Evolutionary conservation across 2,113 vertebrate genomes (phyloP), one percentile per base, ranked within the genome.

Genomic region (Ptyas mucosa): DNA sequence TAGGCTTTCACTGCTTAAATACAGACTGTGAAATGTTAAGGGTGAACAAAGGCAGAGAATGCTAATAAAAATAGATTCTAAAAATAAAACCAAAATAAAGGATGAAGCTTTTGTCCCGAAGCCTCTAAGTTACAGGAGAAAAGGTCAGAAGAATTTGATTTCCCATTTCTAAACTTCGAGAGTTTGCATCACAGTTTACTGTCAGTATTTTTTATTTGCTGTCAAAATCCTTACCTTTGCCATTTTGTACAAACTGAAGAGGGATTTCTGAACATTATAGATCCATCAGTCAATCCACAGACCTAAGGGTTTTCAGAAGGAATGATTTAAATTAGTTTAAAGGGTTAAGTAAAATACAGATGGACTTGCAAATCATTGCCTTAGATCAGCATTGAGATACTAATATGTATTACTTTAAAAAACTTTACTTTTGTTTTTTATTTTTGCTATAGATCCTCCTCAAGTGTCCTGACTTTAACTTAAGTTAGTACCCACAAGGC

Each of bases 121-220:
- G 12, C 89, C 1, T 26, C 94, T 91, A 26, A 8, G 18, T 91
- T 93, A 92, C 43, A 58, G 29, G 85, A 51, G 53, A 21, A 87
- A 89, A 89, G 85, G 69, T 85, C 57, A 93, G 93, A 75, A 81
- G 8, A 96, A 95, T 75, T 95, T 15, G 90, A 0, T 95, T 94
- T 94, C 75, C n/a, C 57, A 75, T 92, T 95, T 92, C 94, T 94
- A 92, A 91, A 91, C 86, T 69, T 93, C 89, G 89, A 46, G 81
- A 61, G 91, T 91, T 94, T 94, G 89, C 15, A 93, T 39, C 57
- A 64, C 39, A 75, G 93, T 95, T 95, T 95, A 87, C 69, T 89
- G 91, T 58, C 18, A 1, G 91, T 69, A n/a, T 7, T 5, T 93
- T 75, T 93, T 89, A 93, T 64, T 58, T 92, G 6, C 52, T 95